Evolutionary conservation across 1,140 invertebrate genomes (phyloP).

Genomic region (Lordiphosa clarofinis): DNA sequence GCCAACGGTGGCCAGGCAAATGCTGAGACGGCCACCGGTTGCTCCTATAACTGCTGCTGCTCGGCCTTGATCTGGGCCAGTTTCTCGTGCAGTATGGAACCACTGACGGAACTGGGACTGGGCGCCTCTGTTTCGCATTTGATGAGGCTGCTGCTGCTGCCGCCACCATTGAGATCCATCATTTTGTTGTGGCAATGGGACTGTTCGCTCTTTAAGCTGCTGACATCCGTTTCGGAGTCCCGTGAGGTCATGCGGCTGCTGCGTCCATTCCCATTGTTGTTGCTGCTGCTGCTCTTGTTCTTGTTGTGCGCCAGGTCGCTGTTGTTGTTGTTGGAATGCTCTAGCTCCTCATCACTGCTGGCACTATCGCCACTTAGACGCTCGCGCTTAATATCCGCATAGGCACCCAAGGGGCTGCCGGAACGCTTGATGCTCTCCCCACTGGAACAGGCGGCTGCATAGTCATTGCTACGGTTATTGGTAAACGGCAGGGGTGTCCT

Average conservation of each 20-base stretch:
- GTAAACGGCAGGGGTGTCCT: constrained; percentile 81
- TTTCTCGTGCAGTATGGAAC: constrained; percentile 71
- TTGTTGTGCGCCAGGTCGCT: constrained; percentile 66
- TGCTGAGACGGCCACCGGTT: constrained; percentile 43
- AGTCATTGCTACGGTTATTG: constrained; percentile 65
- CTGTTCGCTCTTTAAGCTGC: constrained; percentile 64
- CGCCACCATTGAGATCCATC: constrained; percentile 72
- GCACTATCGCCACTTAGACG: constrained; percentile 53
- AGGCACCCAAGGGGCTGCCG: constrained; percentile 62
- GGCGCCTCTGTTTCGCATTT: constrained; percentile 41
- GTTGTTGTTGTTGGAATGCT: constrained; percentile 54
- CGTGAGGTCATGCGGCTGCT: constrained; percentile 69
- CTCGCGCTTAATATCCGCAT: constrained; percentile 72
- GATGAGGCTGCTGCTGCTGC: constrained; percentile 41
- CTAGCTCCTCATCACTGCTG: constrained; percentile 53
- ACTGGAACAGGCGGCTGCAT: constrained; percentile 41
- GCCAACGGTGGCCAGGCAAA: constrained; percentile 65
- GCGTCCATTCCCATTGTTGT: constrained; percentile 49
- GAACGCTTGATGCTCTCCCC: constrained; percentile 52
- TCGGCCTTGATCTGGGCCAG: constrained; percentile 78
- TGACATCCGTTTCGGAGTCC: constrained; percentile 73
- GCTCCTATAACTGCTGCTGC: constrained; percentile 73
- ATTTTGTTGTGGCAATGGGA: constrained; percentile 56
- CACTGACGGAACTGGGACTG: constrained; percentile 12
- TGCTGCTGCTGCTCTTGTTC: constrained; percentile 48